Percentiles rank a stretch among this genome's conserved stretches.
These are phyloP conservation scores for Mormoops blainvillei DNA, from an alignment of 2,113 vertebrate genomes.

Conservation along the genomic window DNA sequence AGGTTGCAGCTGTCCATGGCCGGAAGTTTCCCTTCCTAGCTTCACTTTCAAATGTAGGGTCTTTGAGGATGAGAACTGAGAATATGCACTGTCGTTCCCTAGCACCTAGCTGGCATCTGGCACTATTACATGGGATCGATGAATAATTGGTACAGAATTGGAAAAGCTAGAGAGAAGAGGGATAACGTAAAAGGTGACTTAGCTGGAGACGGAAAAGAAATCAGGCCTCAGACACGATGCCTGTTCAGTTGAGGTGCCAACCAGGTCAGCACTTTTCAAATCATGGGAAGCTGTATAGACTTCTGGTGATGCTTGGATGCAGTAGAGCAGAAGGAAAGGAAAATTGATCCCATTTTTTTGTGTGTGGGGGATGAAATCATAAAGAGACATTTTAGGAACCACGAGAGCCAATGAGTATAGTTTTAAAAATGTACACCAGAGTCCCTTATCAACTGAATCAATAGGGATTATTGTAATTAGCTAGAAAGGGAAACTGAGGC, in stretches of 20 bases:
- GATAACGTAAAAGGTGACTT: not conserved
- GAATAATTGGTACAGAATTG: not conserved
- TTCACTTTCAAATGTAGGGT: not conserved
- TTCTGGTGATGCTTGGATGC: not conserved
- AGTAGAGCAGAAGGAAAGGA: constrained; percentile 27
- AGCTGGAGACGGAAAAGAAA: not conserved
- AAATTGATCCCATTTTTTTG: constrained; percentile 20
- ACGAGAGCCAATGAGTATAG: not conserved
- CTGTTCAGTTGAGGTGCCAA: not conserved
- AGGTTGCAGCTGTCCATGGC: not conserved
- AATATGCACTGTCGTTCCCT: not conserved
- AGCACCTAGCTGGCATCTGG: not conserved
- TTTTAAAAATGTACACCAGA: not conserved
- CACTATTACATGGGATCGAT: not conserved
- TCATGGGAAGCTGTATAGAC: not conserved
- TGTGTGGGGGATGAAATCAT: not conserved
- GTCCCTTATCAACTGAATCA: not conserved
- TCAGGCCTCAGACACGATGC: not conserved
- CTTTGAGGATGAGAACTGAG: not conserved
- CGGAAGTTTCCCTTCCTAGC: not conserved
- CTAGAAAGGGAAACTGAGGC: not conserved
- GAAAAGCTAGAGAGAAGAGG: not conserved
- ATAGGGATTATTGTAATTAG: not conserved
- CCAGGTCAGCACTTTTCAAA: constrained; percentile 24
- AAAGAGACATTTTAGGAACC: not conserved